Base-by-base conservation (phyloP, 1,140 invertebrate species). In the Saxidomus purpurata region DNA sequence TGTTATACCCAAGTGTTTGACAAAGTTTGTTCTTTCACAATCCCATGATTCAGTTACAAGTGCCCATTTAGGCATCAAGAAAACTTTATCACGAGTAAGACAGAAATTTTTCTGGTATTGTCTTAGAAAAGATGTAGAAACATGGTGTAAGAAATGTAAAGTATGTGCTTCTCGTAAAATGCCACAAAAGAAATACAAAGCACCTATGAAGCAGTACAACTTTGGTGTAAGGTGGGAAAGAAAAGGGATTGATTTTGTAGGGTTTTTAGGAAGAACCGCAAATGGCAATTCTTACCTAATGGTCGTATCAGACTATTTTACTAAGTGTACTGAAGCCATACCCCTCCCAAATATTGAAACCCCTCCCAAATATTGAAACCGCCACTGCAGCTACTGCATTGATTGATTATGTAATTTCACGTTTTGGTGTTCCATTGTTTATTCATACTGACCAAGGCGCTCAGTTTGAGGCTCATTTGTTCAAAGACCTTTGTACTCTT, bases 361-460 rank as follows among this genome's bases (percentile, higher is more conserved):
- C n/a, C n/a, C n/a, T n/a, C n/a, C n/a, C n/a, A n/a, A n/a, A 55
- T n/a, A 63, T 63, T 63, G 59, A 63, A 63, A 63, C 59, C 28
- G 22, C 28, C 28, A 28, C 59, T 4, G 59, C 25, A 28, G 59
- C 59, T 28, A 63, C 25, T 63, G 59, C 59, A 25, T 25, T 25
- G 1, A 28, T 28, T 63, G 59, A 63, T 6, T 25, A 63, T 25
- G 28, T 63, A 6, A 28, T 63, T 28, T 63, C 59, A 63, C 25
- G 25, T 9, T 63, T 63, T 63, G 59, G n/a, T 63, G 25, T 28
- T 3, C 59, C 59, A 22, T 9, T 63, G n/a, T 63, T 25, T 4
- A 63, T 63, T 63, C 25, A 63, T 63, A 63, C n/a, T 1, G 25
- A 28, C 6, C 59, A 25, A 15, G 59, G 59, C 0, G 25, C 25